These are phyloP conservation scores for Telmatochromis sp. DNA, from an alignment of 2,113 vertebrate species.

Conservation along the genomic window DNA sequence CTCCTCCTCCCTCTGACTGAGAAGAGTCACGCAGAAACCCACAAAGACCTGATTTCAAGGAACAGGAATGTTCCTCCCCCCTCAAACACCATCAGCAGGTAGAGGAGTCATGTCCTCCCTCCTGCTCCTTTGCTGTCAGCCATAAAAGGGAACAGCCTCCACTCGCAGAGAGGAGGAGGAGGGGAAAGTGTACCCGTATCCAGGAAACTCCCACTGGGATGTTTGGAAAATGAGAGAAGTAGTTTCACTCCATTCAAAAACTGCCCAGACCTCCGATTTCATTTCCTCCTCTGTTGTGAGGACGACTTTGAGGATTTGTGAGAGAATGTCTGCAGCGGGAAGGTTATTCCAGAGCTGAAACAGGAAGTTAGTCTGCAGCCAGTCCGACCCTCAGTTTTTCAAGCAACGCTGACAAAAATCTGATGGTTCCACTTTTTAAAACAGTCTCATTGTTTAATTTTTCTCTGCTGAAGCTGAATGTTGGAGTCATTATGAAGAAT, in stretches of 20 bases:
- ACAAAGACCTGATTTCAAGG: conserved; percentile 14
- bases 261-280: not conserved
- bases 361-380: not conserved
- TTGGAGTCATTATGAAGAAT: not conserved
- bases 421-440: not conserved
- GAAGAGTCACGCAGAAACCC: not conserved
- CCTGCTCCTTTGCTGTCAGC: not conserved
- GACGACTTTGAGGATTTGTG: not conserved
- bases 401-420: not conserved
- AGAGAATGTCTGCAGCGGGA: not conserved
- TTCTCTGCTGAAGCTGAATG: not conserved
- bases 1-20: not conserved
- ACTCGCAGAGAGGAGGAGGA: not conserved
- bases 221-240: conserved; percentile 23
- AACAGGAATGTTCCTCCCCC: conserved; percentile 36
- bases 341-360: not conserved
- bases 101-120: not conserved
- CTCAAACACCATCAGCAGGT: conserved; percentile 22
- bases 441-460: not conserved
- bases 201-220: conserved; percentile 31
- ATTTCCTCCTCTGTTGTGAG: conserved; percentile 24
- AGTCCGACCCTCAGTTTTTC: not conserved
- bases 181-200: conserved; percentile 25
- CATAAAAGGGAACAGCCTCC: conserved; percentile 49
- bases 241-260: conserved; percentile 1